Evolutionary conservation across 2,113 vertebrate species (phyloP).

Genomic region (Psilopsiagon aymara): DNA sequence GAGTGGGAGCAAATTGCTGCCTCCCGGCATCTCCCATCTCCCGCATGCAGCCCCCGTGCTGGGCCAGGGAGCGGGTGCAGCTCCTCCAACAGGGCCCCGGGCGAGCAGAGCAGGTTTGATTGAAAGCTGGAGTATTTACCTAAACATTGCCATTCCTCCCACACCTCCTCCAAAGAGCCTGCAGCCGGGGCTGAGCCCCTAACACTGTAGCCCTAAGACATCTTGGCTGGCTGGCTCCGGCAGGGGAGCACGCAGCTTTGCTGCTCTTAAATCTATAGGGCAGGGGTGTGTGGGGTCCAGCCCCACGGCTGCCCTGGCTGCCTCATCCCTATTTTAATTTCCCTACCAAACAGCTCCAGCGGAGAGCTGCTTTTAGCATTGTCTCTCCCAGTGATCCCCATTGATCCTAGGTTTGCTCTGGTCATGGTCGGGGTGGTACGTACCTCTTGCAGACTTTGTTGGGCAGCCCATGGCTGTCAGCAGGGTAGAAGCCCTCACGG

Average conservation of each 20-base stretch:
- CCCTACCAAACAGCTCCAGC: neutral
- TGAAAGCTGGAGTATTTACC: conserved; percentile 25
- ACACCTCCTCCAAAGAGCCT: neutral
- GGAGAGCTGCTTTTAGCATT: neutral
- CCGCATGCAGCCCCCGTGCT: fast-evolving
- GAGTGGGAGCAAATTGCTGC: conserved; percentile 54
- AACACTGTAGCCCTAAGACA: neutral
- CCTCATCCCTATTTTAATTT: neutral
- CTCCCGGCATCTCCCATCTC: neutral
- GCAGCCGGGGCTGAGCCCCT: neutral
- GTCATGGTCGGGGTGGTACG: fast-evolving
- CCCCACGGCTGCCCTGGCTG: conserved; percentile 16
- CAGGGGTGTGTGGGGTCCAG: neutral
- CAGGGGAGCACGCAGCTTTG: fast-evolving
- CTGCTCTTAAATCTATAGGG: neutral
- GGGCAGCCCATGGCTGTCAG: conserved; percentile 76
- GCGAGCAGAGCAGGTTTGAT: neutral
- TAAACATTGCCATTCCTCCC: conserved; percentile 11
- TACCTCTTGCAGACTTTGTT: conserved; percentile 88
- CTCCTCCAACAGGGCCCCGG: neutral
- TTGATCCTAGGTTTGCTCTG: fast-evolving
- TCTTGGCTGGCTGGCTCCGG: neutral
- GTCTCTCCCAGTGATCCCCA: neutral
- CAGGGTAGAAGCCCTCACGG: conserved; percentile 81
- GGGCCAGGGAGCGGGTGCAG: neutral